phyloP scores from a whole-genome alignment of 1,140 invertebrate species.

The Oedothorax gibbosus region DNA sequence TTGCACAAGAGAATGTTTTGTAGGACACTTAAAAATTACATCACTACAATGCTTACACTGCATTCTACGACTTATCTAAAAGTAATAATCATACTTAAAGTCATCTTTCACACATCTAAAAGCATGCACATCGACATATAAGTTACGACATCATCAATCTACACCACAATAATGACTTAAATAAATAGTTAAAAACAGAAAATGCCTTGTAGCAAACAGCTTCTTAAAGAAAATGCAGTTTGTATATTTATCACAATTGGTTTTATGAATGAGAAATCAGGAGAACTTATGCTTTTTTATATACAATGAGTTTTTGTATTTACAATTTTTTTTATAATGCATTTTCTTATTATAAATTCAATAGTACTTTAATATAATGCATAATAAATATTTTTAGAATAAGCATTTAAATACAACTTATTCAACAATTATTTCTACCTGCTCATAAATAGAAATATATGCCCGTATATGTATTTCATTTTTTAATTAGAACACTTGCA shows the following conservation, averaged over 20 bases:
- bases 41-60: neutral
- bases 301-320: constrained; percentile 30
- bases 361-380: too few species aligned
- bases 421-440: too few species aligned
- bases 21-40: constrained; percentile 24
- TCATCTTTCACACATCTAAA: constrained; percentile 15
- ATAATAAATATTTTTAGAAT: too few species aligned
- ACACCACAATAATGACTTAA: constrained; percentile 24
- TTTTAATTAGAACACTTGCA: too few species aligned
- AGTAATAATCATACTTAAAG: neutral
- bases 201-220: constrained; percentile 6
- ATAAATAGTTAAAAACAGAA: constrained; percentile 30
- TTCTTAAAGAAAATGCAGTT: constrained; percentile 27
- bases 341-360: neutral
- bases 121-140: constrained; percentile 8
- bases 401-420: too few species aligned
- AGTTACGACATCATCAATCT: too few species aligned
- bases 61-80: neutral
- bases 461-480: too few species aligned
- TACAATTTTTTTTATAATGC: constrained; percentile 16
- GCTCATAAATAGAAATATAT: too few species aligned
- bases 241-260: constrained; percentile 26
- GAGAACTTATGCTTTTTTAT: neutral
- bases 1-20: constrained; percentile 33
- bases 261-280: constrained; percentile 10